A percentile compares a stretch with the other conserved stretches of the same genome.
phyloP scores from a whole-genome alignment of 2,888 invertebrate genomes.

The Eilema sororculum region DNA sequence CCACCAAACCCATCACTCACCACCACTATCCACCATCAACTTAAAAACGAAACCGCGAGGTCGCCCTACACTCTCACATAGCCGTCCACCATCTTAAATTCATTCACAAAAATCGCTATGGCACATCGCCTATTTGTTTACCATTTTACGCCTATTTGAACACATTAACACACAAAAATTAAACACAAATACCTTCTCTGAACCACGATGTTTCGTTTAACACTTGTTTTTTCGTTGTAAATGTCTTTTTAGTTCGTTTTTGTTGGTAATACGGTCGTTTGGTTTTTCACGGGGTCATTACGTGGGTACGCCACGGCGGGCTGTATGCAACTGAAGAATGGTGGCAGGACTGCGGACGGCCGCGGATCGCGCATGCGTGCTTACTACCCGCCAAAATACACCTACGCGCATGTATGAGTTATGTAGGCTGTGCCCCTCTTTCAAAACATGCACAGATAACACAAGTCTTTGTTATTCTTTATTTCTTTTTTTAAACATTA shows the following conservation, averaged over 20 bases:
- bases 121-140: constrained; percentile 79
- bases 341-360: constrained; percentile 84
- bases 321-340: constrained; percentile 84
- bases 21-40: constrained; percentile 46
- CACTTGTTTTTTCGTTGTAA: constrained; percentile 57
- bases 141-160: constrained; percentile 72
- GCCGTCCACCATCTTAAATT: constrained; percentile 85
- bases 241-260: constrained; percentile 68
- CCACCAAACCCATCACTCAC: constrained; percentile 27
- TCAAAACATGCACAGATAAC: constrained; percentile 75
- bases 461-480: constrained; percentile 34
- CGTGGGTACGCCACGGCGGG: constrained; percentile 60
- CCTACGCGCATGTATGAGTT: constrained; percentile 84
- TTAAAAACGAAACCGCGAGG: constrained; percentile 61
- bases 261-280: constrained; percentile 70
- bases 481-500: constrained; percentile 11
- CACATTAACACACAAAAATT: constrained; percentile 52
- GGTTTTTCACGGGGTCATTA: constrained; percentile 56
- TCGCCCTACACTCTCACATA: constrained; percentile 69
- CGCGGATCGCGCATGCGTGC: constrained; percentile 75
- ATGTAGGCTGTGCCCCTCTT: constrained; percentile 61
- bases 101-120: constrained; percentile 86
- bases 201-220: constrained; percentile 46
- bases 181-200: constrained; percentile 46
- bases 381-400: constrained; percentile 84